Conservation (phyloP, 2,797 vertebrate species). For the Squalus acanthias region DNA sequence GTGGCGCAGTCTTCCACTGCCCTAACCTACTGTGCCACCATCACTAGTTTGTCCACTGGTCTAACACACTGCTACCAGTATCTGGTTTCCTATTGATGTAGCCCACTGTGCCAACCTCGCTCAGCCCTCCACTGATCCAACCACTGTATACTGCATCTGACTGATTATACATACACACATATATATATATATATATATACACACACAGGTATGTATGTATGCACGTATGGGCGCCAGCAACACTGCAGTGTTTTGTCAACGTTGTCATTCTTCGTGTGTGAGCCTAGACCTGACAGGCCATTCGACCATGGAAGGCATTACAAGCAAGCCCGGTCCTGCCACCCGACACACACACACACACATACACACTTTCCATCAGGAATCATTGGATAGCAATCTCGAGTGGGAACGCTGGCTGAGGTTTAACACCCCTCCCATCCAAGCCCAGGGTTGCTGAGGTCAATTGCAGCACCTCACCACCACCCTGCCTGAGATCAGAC, state of each 20-base stretch:
- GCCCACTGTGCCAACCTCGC: neutral
- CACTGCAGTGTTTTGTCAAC: too few relatives aligned
- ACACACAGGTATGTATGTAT: too few relatives aligned
- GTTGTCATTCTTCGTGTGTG: too few relatives aligned
- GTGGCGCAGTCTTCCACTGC: neutral
- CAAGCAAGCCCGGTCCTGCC: too few relatives aligned
- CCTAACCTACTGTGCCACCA: neutral
- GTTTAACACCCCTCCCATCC: neutral
- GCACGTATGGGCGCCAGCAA: too few relatives aligned
- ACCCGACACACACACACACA: too few relatives aligned
- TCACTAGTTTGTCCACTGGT: neutral
- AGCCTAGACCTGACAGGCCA: too few relatives aligned
- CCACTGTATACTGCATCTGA: neutral
- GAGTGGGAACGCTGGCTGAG: neutral
- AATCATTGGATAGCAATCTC: neutral
- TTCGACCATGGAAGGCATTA: too few relatives aligned
- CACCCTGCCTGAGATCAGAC: neutral
- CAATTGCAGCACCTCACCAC: neutral
- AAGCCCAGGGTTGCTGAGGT: neutral
- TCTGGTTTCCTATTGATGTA: neutral
- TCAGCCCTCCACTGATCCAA: neutral
- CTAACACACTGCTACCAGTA: too few relatives aligned
- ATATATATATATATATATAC: too few relatives aligned
- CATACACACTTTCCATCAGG: neutral
- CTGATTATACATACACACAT: too few relatives aligned